A percentile compares a stretch with the other conserved stretches of the same genome.
Evolutionary conservation across 2,888 invertebrate genomes (phyloP).

Genomic region (Polia nebulosa): DNA sequence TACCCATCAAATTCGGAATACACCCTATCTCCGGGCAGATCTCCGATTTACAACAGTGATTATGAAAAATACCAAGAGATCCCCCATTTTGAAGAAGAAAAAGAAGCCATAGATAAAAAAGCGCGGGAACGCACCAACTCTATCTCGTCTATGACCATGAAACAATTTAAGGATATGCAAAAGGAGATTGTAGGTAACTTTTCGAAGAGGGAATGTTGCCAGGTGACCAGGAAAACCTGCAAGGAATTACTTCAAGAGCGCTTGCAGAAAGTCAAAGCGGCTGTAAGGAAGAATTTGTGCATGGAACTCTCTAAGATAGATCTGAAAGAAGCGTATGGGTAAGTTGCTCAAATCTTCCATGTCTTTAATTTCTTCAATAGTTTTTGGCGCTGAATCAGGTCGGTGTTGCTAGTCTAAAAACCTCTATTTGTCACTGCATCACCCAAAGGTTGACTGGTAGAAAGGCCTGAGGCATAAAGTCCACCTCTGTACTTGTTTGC

Average conservation of each 20-base stretch:
- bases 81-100: slow-evolving; percentile 69
- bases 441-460: too few relatives aligned
- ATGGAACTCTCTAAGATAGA: slow-evolving; percentile 79
- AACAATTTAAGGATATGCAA: slow-evolving; percentile 84
- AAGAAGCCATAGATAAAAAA: slow-evolving; percentile 65
- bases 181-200: slow-evolving; percentile 79
- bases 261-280: slow-evolving; percentile 71
- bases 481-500: too few relatives aligned
- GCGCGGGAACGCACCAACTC: slow-evolving; percentile 67
- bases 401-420: background rate
- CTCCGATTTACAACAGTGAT: slow-evolving; percentile 78
- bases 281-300: slow-evolving; percentile 76
- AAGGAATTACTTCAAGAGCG: slow-evolving; percentile 79
- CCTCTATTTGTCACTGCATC: too few relatives aligned
- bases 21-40: slow-evolving; percentile 76
- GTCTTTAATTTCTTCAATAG: slow-evolving; percentile 1
- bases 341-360: slow-evolving; percentile 59
- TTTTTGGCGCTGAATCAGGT: background rate
- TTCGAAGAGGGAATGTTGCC: slow-evolving; percentile 83
- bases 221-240: slow-evolving; percentile 71
- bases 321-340: slow-evolving; percentile 80
- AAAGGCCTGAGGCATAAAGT: too few relatives aligned
- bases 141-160: slow-evolving; percentile 76
- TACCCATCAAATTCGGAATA: slow-evolving; percentile 76
- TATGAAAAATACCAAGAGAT: slow-evolving; percentile 83